Evolutionary conservation across 2,113 vertebrate genomes (phyloP).

Genomic region (Barbus barbus): DNA sequence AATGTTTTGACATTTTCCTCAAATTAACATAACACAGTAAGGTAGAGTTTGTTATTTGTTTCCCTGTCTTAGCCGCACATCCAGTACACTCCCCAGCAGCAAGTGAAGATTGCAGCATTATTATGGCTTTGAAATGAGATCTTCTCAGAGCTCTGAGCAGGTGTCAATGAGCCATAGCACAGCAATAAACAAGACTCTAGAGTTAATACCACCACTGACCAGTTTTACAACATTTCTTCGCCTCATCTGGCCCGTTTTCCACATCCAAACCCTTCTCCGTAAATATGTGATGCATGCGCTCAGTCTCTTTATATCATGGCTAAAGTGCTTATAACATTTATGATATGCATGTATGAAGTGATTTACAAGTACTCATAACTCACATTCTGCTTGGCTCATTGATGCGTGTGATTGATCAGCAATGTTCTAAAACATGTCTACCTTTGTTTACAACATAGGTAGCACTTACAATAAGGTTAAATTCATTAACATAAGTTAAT

Average conservation of each 20-base stretch:
- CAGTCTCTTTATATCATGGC: neutral
- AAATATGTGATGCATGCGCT: no score
- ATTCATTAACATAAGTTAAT: neutral
- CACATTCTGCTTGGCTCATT: neutral
- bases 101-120: slow-evolving; percentile 12
- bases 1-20: neutral
- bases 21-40: neutral
- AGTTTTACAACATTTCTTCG: slow-evolving; percentile 24
- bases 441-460: neutral
- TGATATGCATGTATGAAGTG: neutral
- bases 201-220: slow-evolving; percentile 37
- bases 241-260: neutral
- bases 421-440: neutral
- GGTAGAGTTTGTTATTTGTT: neutral
- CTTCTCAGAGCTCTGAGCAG: slow-evolving; percentile 33
- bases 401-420: slow-evolving; percentile 5
- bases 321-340: slow-evolving; percentile 6
- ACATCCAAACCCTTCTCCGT: neutral
- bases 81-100: neutral
- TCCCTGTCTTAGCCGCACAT: no score
- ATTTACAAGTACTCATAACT: neutral
- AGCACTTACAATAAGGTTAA: neutral
- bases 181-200: slow-evolving; percentile 38
- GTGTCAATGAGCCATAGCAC: slow-evolving; percentile 43
- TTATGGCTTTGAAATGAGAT: slow-evolving; percentile 41